phyloP scores from a whole-genome alignment of 2,888 invertebrate species.

The Xanthorhoe designata region DNA sequence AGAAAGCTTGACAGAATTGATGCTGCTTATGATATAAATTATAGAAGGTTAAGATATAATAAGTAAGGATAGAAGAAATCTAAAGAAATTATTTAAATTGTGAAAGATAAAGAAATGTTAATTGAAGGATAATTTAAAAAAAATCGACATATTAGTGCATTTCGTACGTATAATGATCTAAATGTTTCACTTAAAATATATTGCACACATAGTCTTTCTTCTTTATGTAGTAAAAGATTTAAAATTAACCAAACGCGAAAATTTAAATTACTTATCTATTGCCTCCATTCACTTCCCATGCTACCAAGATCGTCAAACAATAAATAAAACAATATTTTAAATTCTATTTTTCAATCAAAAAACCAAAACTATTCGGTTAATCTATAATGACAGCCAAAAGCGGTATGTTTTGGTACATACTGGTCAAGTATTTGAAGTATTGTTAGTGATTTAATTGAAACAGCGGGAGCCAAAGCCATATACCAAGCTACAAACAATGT shows the following conservation, averaged over 20 bases:
- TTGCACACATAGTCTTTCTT: too few species aligned
- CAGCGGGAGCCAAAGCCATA: conserved; percentile 74
- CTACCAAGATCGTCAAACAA: background rate
- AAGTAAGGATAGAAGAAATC: background rate
- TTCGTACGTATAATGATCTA: too few species aligned
- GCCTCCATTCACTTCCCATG: background rate
- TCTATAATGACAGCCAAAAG: conserved; percentile 54
- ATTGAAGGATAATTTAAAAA: too few species aligned
- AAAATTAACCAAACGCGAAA: too few species aligned
- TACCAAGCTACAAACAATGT: conserved; percentile 75
- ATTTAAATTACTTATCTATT: too few species aligned
- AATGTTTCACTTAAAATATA: too few species aligned
- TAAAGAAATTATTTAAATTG: background rate
- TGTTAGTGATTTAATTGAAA: conserved; percentile 85
- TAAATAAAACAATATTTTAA: background rate
- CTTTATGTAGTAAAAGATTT: too few species aligned
- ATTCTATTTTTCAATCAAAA: conserved; percentile 35
- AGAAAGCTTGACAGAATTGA: background rate
- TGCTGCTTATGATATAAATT: background rate
- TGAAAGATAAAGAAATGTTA: too few species aligned
- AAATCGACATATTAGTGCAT: too few species aligned
- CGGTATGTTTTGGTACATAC: conserved; percentile 76
- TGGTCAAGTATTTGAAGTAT: conserved; percentile 79
- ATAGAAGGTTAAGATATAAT: background rate
- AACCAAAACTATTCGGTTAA: conserved; percentile 57